These are phyloP conservation scores for Colossoma macropomum DNA, from an alignment of 2,113 vertebrate species.

Conservation along the genomic window DNA sequence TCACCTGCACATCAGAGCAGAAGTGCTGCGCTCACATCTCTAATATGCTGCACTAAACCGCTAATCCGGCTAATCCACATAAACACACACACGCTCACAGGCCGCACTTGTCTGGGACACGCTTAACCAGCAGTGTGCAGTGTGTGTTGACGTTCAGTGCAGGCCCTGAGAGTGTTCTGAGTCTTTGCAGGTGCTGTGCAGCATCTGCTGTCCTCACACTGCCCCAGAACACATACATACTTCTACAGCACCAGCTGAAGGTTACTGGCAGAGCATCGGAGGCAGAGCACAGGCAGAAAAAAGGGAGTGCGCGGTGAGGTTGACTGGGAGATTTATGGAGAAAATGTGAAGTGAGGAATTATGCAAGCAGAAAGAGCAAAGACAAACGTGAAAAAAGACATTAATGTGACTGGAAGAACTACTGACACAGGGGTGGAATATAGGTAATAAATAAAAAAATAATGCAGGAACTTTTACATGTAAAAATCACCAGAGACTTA, in stretches of 20 bases:
- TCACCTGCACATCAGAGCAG: background rate
- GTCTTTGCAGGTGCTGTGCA: conserved; percentile 8
- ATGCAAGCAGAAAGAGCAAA: background rate
- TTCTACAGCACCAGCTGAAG: background rate
- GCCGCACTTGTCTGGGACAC: conserved; percentile 58
- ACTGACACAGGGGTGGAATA: no score
- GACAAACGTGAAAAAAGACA: no score
- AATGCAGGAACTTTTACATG: no score
- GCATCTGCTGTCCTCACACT: conserved; percentile 12
- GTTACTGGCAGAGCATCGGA: background rate
- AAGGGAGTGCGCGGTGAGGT: background rate
- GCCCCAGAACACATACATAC: background rate
- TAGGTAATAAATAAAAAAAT: no score
- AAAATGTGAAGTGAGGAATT: no score
- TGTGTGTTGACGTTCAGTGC: background rate
- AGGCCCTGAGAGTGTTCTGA: background rate
- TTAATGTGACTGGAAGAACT: no score
- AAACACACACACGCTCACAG: background rate
- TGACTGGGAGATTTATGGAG: background rate
- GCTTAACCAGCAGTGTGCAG: conserved; percentile 56
- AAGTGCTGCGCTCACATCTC: conserved; percentile 48
- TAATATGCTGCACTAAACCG: conserved; percentile 58
- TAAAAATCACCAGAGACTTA: no score
- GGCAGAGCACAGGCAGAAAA: background rate
- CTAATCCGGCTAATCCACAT: conserved; percentile 72